These are phyloP conservation scores for Caenorhabditis drosophilae DNA, from an alignment of 2,888 invertebrate species.

Conservation along the genomic window DNA sequence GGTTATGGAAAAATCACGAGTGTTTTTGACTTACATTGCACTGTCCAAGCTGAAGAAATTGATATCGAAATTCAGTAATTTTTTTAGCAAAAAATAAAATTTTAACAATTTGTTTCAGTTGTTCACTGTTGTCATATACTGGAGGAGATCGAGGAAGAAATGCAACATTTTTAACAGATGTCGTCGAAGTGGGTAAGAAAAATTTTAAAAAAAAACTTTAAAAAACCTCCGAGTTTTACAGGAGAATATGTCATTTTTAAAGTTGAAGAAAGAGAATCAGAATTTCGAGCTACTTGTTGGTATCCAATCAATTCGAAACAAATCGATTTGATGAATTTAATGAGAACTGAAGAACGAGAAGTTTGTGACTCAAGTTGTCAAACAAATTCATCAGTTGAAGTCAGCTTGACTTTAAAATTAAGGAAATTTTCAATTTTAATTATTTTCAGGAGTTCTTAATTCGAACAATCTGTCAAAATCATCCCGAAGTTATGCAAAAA, in stretches of 20 bases:
- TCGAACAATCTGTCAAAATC: too few species aligned
- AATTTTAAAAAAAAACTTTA: not conserved
- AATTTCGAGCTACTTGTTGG: not conserved
- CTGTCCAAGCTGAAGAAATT: not conserved
- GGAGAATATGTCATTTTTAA: constrained; percentile 16
- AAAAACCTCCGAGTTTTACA: not conserved
- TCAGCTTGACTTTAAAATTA: too few species aligned
- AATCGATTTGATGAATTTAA: not conserved
- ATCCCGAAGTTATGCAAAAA: too few species aligned
- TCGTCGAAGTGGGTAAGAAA: constrained; percentile 3
- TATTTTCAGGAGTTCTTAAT: too few species aligned
- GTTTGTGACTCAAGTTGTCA: not conserved
- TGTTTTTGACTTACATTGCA: not conserved
- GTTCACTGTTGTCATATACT: constrained; percentile 14
- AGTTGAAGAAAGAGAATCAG: not conserved
- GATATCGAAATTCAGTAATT: not conserved
- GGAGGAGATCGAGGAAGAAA: constrained; percentile 10
- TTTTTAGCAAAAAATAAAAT: too few species aligned
- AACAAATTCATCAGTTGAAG: not conserved
- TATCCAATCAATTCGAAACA: not conserved
- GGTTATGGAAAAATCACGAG: not conserved
- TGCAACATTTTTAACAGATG: constrained; percentile 4
- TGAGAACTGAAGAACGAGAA: not conserved
- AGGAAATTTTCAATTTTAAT: too few species aligned
- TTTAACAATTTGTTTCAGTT: constrained; percentile 11